Percentiles rank a stretch among this genome's conserved stretches.
These are phyloP conservation scores for Meloidogyne exigua DNA, from an alignment of 1,140 invertebrate species.

Conservation along the genomic window DNA sequence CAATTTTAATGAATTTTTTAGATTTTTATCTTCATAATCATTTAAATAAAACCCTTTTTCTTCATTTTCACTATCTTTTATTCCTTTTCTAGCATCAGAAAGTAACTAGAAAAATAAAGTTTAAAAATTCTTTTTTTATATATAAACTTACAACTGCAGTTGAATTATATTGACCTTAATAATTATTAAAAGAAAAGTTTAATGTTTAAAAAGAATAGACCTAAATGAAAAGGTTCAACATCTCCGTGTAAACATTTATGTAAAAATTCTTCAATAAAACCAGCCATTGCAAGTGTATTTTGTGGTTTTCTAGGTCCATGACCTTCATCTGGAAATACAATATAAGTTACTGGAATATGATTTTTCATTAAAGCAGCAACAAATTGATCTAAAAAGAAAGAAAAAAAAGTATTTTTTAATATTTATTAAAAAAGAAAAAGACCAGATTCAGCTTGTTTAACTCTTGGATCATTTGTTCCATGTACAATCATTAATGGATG, in stretches of 20 bases:
- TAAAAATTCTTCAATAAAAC: slow-evolving; percentile 51
- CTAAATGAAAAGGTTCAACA: slow-evolving; percentile 42
- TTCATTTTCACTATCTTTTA: not conserved
- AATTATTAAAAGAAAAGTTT: not conserved
- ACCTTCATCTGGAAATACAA: slow-evolving; percentile 51
- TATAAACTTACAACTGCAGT: slow-evolving; percentile 38
- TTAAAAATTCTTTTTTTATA: not conserved
- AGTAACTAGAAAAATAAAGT: slow-evolving; percentile 2
- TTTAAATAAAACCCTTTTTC: not conserved
- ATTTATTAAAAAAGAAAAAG: not conserved
- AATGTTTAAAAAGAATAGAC: not conserved
- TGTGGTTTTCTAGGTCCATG: slow-evolving; percentile 50
- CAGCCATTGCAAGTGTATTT: slow-evolving; percentile 49
- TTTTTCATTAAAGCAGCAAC: slow-evolving; percentile 56
- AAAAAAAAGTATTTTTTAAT: not conserved
- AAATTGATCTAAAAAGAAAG: slow-evolving; percentile 54
- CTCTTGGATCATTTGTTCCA: slow-evolving; percentile 51
- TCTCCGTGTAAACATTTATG: slow-evolving; percentile 47
- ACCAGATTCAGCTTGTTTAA: slow-evolving; percentile 53
- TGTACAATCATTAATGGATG: slow-evolving; percentile 53
- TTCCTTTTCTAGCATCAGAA: slow-evolving; percentile 4
- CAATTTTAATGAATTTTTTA: not conserved
- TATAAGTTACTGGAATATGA: slow-evolving; percentile 51
- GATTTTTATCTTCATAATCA: not conserved
- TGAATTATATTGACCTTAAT: slow-evolving; percentile 49